Percentiles rank a stretch among this genome's conserved stretches.
Evolutionary conservation across 53 echinoderm and acorn worm species (phyloP).

Genomic region (Mesocentrotus franciscanus): DNA sequence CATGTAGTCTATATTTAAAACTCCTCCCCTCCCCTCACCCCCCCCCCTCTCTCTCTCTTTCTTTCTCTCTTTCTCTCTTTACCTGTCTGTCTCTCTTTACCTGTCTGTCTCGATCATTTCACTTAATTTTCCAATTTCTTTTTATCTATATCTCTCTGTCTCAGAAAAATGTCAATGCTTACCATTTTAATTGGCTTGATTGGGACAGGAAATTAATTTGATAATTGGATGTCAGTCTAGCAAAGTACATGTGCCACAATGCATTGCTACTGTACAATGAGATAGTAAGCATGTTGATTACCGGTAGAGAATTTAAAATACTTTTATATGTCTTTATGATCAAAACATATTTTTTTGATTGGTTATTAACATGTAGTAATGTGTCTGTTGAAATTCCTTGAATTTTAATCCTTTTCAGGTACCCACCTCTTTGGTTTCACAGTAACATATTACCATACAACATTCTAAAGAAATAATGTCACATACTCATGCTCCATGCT

Average conservation of each 20-base stretch:
- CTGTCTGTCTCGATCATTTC: not conserved
- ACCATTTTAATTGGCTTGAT: not conserved
- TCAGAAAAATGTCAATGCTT: not conserved
- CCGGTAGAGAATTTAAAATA: too few species aligned
- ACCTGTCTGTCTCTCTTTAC: not conserved
- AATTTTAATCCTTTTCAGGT: not conserved
- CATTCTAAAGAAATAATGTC: too few species aligned
- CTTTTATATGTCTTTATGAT: not conserved
- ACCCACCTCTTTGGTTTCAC: not conserved
- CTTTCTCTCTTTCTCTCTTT: not conserved
- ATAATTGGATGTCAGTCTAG: not conserved
- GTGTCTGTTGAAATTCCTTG: not conserved
- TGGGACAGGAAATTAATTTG: not conserved
- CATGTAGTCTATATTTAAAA: too few species aligned
- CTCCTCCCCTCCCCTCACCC: too few species aligned
- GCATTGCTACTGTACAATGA: not conserved
- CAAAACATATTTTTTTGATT: not conserved
- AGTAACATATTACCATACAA: too few species aligned
- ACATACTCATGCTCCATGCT: not conserved
- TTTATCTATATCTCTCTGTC: not conserved
- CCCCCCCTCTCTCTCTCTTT: too few species aligned
- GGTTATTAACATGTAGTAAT: not conserved
- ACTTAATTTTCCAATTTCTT: not conserved
- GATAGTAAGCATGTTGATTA: not conserved
- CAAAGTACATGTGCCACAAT: not conserved